Evolutionary conservation across 2,797 vertebrate species (phyloP), one percentile per base, ranked within the genome.

Genomic region (Takifugu rubripes): DNA sequence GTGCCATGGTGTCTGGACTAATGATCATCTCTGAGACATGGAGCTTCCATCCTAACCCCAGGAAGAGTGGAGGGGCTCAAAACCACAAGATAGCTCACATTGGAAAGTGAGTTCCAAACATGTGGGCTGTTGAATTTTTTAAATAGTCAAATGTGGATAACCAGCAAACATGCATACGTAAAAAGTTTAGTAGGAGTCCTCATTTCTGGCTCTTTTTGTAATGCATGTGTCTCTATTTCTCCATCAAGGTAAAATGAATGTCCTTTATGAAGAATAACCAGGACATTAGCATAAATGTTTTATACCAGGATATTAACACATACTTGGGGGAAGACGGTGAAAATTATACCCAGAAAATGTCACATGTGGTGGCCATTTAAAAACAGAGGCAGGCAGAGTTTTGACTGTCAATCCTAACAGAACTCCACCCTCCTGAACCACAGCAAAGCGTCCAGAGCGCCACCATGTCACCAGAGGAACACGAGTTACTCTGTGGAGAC

Each of bases 341-440:
- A 61, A 80, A 77, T 74, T 47, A 77, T 48, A 31, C 6, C 6
- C 29, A 6, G 29, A 31, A 2, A 31, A 8, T 31, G 29, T 31
- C 9, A 46, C 66, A 66, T 2, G 4, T 31, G 40, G 52, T 50
- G 64, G 61, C 59, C 62, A 59, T 72, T 63, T 75, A 72, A 79
- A 83, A 75, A 69, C 63, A 68, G 58, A 72, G 58, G 58, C 51
- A 49, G 0, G 55, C 67, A 14, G 56, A 55, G 52, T 49, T 7
- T 55, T 70, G 63, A 61, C 72, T 74, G 77, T 83, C 66, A 82
- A 59, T 77, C 49, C 27, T 61, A 52, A 64, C 66, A 66, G 66
- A 53, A 69, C 75, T 73, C 77, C 77, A 77, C 84, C 86, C 83
- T 70, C 61, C 54, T 27, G 50, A 74, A 53, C 72, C 65, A 77